Percentiles rank a stretch among this genome's conserved stretches.
Conservation (phyloP, 2,113 vertebrate genomes). For the Pitta sordida region DNA sequence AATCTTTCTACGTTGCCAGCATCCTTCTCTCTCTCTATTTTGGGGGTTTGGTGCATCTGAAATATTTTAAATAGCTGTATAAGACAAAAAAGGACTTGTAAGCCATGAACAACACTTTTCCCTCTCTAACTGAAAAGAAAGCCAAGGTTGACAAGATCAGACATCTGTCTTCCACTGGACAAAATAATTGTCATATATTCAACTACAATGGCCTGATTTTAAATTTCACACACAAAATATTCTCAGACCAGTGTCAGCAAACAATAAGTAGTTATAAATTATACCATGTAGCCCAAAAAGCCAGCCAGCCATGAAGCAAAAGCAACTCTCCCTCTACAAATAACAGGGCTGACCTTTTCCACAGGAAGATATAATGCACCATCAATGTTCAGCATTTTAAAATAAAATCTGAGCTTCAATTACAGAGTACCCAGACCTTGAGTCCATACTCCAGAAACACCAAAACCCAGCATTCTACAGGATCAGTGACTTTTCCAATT, state of each 20-base stretch:
- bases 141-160: not conserved
- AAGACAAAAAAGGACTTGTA: not conserved
- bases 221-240: not conserved
- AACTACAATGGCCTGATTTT: not conserved
- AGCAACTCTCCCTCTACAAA: not conserved
- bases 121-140: not conserved
- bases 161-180: not conserved
- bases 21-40: not conserved
- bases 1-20: not conserved
- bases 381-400: not conserved
- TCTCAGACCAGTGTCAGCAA: not conserved
- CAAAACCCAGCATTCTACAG: not conserved
- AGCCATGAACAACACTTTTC: not conserved
- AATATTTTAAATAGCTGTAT: not conserved
- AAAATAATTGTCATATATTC: not conserved
- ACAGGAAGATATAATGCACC: constrained; percentile 5
- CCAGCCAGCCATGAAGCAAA: constrained; percentile 4
- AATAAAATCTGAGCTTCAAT: not conserved
- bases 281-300: not conserved
- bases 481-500: not conserved
- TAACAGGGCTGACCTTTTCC: constrained; percentile 40
- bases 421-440: not conserved
- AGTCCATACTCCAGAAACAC: not conserved
- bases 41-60: not conserved
- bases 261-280: constrained; percentile 22